phyloP scores from a whole-genome alignment of 2,888 invertebrate genomes.

The Hydrotaea diabolus region DNA sequence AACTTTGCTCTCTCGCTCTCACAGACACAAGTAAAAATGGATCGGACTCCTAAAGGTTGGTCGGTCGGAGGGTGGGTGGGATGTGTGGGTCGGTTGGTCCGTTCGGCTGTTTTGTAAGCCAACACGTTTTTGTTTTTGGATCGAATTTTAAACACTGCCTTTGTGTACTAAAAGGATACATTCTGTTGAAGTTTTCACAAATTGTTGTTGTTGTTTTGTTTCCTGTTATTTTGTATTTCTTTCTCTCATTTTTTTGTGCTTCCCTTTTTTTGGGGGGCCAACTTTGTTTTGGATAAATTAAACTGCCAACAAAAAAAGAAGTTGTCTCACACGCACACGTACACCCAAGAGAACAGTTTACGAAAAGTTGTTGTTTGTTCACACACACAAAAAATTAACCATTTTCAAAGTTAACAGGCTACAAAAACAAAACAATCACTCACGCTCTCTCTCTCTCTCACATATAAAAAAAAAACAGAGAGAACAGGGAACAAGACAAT shows the following conservation, averaged over 20 bases:
- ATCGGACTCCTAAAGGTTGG: no score
- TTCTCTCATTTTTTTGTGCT: no score
- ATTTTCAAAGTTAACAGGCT: constrained; percentile 10
- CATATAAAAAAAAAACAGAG: no score
- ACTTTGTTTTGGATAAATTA: constrained; percentile 20
- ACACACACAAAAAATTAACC: not conserved
- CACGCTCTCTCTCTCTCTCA: not conserved
- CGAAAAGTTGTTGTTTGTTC: no score
- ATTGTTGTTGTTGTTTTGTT: constrained; percentile 16
- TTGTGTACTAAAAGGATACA: constrained; percentile 13
- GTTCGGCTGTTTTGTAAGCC: no score
- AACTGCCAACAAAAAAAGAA: not conserved
- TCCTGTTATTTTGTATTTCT: not conserved
- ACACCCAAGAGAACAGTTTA: not conserved
- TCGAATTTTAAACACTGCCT: not conserved
- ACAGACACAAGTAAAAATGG: not conserved
- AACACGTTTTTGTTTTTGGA: constrained; percentile 24
- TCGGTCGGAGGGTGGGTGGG: no score
- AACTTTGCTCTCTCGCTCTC: not conserved
- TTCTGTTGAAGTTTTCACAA: not conserved
- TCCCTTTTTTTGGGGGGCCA: not conserved
- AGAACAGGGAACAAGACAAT: no score
- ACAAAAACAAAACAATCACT: constrained; percentile 18
- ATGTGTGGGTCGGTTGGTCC: no score
- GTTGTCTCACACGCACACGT: not conserved